Base-by-base conservation (phyloP, 2,797 vertebrate genomes). In the Sebastes itinus region DNA sequence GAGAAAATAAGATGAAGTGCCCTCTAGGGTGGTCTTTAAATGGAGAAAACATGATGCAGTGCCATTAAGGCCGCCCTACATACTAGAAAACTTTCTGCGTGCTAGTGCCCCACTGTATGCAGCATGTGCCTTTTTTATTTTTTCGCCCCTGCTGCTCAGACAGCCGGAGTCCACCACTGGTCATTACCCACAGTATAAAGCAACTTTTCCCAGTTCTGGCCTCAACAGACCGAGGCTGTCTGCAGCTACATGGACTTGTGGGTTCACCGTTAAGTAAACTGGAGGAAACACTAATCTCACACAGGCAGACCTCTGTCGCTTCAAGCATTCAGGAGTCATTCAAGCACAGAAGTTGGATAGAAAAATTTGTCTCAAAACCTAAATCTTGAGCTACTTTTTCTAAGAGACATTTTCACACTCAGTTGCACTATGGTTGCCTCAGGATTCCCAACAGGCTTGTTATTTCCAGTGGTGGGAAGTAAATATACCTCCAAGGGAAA, bases 21-120 rank as follows among this genome's bases (percentile, higher is more conserved):
- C 6, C 42, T 18, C 42, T 46, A 7, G 42, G 6, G 6, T 16
- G 38, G 14, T 5, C 14, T 16, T 42, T 0, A 6, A 42, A 7
- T 18, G 14, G 14, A 46, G 14, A 46, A 46, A 46, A 46, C 16
- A 46, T 46, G 42, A 46, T 46, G 42, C 42, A 46, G 42, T 0
- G 42, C 42, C 42, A 46, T 46, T 7, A 18, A 46, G 42, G 0
- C 42, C 14, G 6, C 0, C 6, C 16, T 46, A 46, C 42, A 46
- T 46, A 46, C 42, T 46, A 46, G 13, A 42, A 42, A 42, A 7
- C 42, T 2, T 46, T 46, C 42, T 18, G 42, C 42, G 1, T 46
- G 0, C 42, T 46, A 0, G 0, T 16, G 42, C 0, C 42, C 6
- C 14, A 16, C 16, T 46, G 42, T 46, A 46, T 46, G 42, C 42